A percentile compares a stretch with the other conserved stretches of the same genome.
Evolutionary conservation across 2,797 vertebrate genomes (phyloP).

Genomic region (Sebastes hopkinsi): DNA sequence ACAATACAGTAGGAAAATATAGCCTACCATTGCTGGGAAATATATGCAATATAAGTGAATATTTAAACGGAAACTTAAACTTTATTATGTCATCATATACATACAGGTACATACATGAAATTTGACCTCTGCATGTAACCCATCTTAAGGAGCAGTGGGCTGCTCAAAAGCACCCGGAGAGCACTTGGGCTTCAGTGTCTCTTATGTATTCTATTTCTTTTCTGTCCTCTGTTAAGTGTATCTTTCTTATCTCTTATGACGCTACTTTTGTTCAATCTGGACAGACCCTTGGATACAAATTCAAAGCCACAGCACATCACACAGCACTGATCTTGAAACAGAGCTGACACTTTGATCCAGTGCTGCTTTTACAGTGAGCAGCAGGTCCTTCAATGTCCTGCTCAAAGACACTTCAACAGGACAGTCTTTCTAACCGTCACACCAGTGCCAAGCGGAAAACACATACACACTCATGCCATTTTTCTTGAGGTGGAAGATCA

Average conservation of each 20-base stretch:
- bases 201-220: background rate
- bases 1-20: background rate
- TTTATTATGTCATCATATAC: background rate
- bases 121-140: background rate
- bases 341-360: slow-evolving; percentile 22
- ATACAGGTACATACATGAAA: background rate
- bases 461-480: slow-evolving; percentile 43
- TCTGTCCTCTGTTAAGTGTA: background rate
- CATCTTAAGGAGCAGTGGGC: background rate
- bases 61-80: background rate
- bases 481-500: slow-evolving; percentile 58
- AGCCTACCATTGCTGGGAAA: background rate
- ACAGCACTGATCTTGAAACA: background rate
- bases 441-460: background rate
- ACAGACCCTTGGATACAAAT: background rate
- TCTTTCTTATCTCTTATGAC: background rate
- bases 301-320: slow-evolving; percentile 6
- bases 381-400: slow-evolving; percentile 31
- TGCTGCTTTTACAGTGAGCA: slow-evolving; percentile 19
- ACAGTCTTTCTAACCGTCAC: slow-evolving; percentile 23
- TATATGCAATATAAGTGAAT: background rate
- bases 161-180: too few species aligned
- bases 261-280: background rate
- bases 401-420: slow-evolving; percentile 40
- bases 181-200: background rate